Evolutionary conservation across 2,113 vertebrate genomes (phyloP).

Genomic region (Tringa solitaria): DNA sequence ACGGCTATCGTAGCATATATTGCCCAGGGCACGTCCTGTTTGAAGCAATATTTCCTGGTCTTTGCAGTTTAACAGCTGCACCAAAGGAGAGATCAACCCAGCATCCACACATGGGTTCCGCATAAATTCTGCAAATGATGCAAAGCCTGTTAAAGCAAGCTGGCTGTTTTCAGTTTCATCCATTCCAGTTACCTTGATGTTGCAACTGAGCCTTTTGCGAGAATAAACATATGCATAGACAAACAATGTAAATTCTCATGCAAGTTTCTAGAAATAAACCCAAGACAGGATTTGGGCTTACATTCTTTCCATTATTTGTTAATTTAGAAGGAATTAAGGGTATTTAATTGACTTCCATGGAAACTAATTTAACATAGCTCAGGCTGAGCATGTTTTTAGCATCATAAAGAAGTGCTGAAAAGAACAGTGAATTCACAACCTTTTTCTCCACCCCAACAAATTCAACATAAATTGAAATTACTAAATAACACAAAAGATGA

Average conservation of each 20-base stretch:
- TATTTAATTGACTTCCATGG: constrained; percentile 38
- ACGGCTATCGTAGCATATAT: constrained; percentile 99
- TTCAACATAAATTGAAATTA: neutral
- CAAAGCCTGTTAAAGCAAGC: neutral
- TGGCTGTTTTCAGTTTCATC: neutral
- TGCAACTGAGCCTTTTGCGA: neutral
- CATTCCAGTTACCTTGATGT: neutral
- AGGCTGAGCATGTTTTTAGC: neutral
- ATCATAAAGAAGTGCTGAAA: neutral
- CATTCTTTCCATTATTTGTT: neutral
- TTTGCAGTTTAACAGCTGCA: constrained; percentile 89
- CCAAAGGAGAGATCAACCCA: constrained; percentile 90
- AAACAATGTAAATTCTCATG: neutral
- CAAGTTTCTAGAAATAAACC: neutral
- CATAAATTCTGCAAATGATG: constrained; percentile 87
- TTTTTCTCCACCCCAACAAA: neutral
- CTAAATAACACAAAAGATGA: neutral
- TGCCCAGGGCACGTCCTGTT: constrained; percentile 95
- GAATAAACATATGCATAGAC: neutral
- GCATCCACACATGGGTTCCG: constrained; percentile 93
- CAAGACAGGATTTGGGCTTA: neutral
- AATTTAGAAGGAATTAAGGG: constrained; percentile 10
- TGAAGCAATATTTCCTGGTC: constrained; percentile 97
- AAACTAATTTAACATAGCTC: constrained; percentile 17
- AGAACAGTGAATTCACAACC: neutral